These are phyloP conservation scores for Tenualosa thibaudeaui DNA, from an alignment of 2,797 vertebrate genomes.

Conservation along the genomic window DNA sequence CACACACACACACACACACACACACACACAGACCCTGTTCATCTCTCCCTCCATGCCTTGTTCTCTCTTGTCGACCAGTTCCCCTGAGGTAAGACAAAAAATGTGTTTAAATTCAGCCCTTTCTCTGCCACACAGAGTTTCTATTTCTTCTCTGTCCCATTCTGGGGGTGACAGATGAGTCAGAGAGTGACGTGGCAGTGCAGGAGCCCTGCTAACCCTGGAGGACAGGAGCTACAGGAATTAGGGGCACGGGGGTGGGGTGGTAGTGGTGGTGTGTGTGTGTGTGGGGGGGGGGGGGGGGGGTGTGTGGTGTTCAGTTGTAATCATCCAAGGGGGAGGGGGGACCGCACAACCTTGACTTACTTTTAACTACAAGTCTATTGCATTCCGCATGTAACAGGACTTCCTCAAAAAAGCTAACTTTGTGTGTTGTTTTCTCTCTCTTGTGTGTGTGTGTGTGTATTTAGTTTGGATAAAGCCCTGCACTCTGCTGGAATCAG, in stretches of 20 bases:
- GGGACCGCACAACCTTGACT: neutral
- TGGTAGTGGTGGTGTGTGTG: constrained; percentile 5
- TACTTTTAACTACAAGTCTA: neutral
- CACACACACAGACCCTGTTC: neutral
- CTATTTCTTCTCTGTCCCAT: neutral
- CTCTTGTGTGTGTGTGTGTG: neutral
- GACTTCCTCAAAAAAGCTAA: neutral
- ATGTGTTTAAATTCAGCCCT: neutral
- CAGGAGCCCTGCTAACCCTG: neutral
- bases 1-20: neutral
- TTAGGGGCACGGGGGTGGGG: neutral
- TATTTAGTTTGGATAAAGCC: constrained; percentile 92
- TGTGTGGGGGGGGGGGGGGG: neutral
- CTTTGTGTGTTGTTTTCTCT: neutral
- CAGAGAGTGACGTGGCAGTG: neutral
- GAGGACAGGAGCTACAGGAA: neutral
- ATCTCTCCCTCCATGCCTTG: neutral
- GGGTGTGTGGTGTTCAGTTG: neutral
- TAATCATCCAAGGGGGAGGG: neutral
- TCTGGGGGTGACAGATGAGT: neutral
- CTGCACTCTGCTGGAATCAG: constrained; percentile 94
- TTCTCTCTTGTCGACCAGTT: neutral
- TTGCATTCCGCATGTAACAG: neutral
- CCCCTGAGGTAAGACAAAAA: neutral
- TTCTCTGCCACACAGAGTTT: neutral